Evolutionary conservation across 64 coral and sea anemone species (phyloP), one percentile per base, ranked within the genome.

Genomic region (Hydrozoanthus tunicans): DNA sequence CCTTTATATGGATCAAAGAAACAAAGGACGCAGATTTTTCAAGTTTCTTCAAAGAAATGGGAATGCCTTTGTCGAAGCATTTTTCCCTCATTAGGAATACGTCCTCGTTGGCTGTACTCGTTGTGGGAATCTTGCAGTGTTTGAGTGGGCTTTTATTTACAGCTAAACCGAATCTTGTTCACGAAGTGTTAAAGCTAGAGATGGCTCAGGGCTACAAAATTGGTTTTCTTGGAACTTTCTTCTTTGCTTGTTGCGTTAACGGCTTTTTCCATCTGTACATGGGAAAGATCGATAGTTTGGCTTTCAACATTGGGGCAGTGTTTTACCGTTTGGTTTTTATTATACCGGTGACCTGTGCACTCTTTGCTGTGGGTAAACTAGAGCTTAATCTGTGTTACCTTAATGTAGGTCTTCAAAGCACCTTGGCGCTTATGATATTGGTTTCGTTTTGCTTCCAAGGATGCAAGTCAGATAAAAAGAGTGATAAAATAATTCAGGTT

Each of bases 311-410:
- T 7, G 78, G 78, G 0, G 69, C 92, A 10, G 12, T 93, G 12
- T 93, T 93, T 32, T 93, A 93, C 78, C 86, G 92, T 23, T 17
- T 93, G 7, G 67, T 82, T 7, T 59, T 93, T 5, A 82, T 23
- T 51, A 66, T 90, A 63, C 92, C 92, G 3, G 77, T 43, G 3
- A 13, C 89, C 5, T 3, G 82, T 17, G 74, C 77, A 32, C 74
- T 93, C 53, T 62, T 62, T 77, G 72, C 62, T 11, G 78, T 93
- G 53, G 86, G 81, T 7, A 88, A 82, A 90, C 90, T 93, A 82
- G 92, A 93, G 15, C 51, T 62, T 15, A 93, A 82, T 60, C 77
- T 93, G 53, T 82, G 56, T 63, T 58, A 90, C 52, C 71, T 86
- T n/a, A 71, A 6, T 86, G 64, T 58, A n/a, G 56, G 66, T 56